phyloP scores from a whole-genome alignment of 2,888 invertebrate species.

The Doris montereyensis region DNA sequence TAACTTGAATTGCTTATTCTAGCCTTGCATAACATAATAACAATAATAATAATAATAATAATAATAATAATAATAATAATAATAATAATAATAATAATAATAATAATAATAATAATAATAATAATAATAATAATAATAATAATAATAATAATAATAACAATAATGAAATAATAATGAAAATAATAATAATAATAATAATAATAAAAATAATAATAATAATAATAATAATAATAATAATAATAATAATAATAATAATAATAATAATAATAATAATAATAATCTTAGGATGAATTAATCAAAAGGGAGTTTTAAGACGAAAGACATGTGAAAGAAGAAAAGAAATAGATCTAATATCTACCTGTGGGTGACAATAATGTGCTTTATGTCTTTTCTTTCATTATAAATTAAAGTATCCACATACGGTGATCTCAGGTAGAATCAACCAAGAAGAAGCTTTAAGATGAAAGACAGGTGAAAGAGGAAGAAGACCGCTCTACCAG shows the following conservation, averaged over 20 bases:
- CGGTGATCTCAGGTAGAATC: too few species aligned
- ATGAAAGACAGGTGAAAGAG: too few species aligned
- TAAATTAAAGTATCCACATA: too few species aligned
- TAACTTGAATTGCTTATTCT: too few species aligned
- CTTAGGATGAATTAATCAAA: too few species aligned
- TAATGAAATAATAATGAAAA: not conserved
- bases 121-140: not conserved
- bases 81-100: not conserved
- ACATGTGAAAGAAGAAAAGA: not conserved
- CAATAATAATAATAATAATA: not conserved
- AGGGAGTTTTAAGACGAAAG: too few species aligned
- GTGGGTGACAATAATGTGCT: too few species aligned
- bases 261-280: not conserved
- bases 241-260: conserved; percentile 22
- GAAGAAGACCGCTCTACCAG: too few species aligned
- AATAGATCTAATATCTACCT: too few species aligned
- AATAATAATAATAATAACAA: not conserved
- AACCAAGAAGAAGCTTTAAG: too few species aligned
- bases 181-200: conserved; percentile 2
- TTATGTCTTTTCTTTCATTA: too few species aligned
- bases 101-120: not conserved
- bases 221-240: conserved; percentile 18
- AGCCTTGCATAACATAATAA: not conserved
- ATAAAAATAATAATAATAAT: conserved; percentile 11
- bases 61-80: not conserved